phyloP scores from a whole-genome alignment of 2,888 invertebrate species.

The Amiota minor region DNA sequence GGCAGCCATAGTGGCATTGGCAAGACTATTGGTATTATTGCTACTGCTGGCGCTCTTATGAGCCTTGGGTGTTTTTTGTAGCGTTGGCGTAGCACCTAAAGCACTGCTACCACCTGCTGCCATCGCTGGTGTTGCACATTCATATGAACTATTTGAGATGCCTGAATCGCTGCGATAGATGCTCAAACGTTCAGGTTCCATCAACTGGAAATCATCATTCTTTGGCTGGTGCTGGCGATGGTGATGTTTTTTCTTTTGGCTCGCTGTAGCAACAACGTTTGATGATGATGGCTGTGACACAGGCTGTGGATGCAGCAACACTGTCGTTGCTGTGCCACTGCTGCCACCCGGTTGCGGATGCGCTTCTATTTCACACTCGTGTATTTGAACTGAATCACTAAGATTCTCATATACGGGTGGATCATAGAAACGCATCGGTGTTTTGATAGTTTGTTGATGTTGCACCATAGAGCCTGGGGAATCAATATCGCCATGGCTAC shows the following conservation, averaged over 20 bases:
- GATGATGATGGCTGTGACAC: conserved; percentile 14
- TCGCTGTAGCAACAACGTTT: conserved; percentile 46
- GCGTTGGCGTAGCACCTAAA: conserved; percentile 38
- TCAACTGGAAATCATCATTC: conserved; percentile 65
- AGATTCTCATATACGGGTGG: conserved; percentile 78
- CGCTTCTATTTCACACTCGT: conserved; percentile 73
- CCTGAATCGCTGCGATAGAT: conserved; percentile 74
- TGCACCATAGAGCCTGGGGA: conserved; percentile 51
- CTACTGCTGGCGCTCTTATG: conserved; percentile 42
- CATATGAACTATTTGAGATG: conserved; percentile 75
- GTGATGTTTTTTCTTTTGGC: conserved; percentile 69
- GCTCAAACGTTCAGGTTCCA: conserved; percentile 71
- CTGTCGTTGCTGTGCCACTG: conserved; percentile 50
- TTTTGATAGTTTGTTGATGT: conserved; percentile 45
- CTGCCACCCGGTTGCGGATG: conserved; percentile 51
- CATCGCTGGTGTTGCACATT: conserved; percentile 76
- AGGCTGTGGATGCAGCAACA: conserved; percentile 60
- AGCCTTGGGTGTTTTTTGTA: conserved; percentile 50
- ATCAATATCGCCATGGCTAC: conserved; percentile 71
- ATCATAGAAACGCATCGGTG: conserved; percentile 69
- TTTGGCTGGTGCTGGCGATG: conserved; percentile 71
- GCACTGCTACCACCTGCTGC: conserved; percentile 63
- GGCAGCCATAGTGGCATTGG: conserved; percentile 36
- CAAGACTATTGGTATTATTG: conserved; percentile 10
- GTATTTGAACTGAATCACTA: conserved; percentile 80